phyloP scores from a whole-genome alignment of 2,888 invertebrate species.

The Epistrophe grossulariae region DNA sequence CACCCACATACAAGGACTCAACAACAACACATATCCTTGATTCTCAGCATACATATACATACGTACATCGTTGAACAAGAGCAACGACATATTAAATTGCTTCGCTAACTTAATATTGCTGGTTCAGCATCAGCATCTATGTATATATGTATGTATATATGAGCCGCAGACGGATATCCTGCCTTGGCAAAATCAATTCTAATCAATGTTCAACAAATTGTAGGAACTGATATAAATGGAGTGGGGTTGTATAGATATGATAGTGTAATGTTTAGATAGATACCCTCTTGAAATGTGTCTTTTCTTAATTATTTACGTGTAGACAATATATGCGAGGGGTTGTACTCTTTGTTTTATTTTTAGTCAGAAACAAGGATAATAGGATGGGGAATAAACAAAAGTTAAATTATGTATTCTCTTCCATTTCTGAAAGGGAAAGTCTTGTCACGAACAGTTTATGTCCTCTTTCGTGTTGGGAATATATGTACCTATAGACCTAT shows the following conservation, averaged over 20 bases:
- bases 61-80: slow-evolving; percentile 13
- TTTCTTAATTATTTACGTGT: slow-evolving; percentile 68
- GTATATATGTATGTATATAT: not conserved
- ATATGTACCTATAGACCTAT: not conserved
- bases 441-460: not conserved
- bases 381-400: slow-evolving; percentile 6
- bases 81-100: slow-evolving; percentile 71
- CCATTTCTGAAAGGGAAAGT: slow-evolving; percentile 16
- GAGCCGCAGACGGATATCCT: slow-evolving; percentile 42
- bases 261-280: slow-evolving; percentile 35
- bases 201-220: slow-evolving; percentile 75
- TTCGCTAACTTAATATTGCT: slow-evolving; percentile 66
- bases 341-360: not conserved
- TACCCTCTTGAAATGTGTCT: slow-evolving; percentile 57
- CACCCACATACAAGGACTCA: not conserved
- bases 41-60: not conserved
- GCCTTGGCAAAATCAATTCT: slow-evolving; percentile 70
- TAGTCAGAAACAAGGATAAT: not conserved
- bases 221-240: slow-evolving; percentile 13
- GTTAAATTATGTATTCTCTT: not conserved
- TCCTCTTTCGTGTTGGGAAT: not conserved
- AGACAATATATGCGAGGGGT: slow-evolving; percentile 28
- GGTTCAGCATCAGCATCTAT: slow-evolving; percentile 52
- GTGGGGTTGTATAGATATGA: not conserved
- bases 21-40: slow-evolving; percentile 18